phyloP scores from a whole-genome alignment of 2,113 vertebrate species.

The Phoxinus phoxinus region DNA sequence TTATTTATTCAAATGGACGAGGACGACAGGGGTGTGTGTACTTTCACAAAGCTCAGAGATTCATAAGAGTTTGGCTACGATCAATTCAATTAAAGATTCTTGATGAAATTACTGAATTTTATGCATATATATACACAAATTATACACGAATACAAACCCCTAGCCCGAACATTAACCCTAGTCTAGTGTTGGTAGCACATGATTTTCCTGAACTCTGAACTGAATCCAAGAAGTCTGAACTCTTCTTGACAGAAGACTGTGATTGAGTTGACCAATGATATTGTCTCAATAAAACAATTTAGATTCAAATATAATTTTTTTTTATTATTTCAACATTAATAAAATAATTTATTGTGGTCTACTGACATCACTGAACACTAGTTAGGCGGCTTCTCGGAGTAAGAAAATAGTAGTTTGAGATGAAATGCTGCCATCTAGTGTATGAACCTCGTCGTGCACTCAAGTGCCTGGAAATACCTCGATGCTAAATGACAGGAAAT shows the following conservation, averaged over 20 bases:
- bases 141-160: no score
- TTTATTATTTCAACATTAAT: not conserved
- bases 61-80: no score
- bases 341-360: not conserved
- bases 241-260: not conserved
- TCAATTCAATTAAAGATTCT: no score
- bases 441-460: not conserved
- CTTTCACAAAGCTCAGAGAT: no score
- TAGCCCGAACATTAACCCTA: not conserved
- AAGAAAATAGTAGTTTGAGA: not conserved
- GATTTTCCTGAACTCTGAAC: not conserved
- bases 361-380: not conserved
- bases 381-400: not conserved
- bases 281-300: no score
- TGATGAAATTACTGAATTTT: no score
- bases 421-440: conserved; percentile 68
- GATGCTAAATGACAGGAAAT: not conserved
- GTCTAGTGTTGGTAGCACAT: not conserved
- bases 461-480: not conserved
- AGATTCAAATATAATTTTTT: not conserved
- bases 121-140: no score
- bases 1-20: no score
- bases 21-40: no score
- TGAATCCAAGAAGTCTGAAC: not conserved
- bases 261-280: not conserved